Evolutionary conservation across 2,888 invertebrate genomes (phyloP), one percentile per base, ranked within the genome.

Genomic region (Diarsia mendica): DNA sequence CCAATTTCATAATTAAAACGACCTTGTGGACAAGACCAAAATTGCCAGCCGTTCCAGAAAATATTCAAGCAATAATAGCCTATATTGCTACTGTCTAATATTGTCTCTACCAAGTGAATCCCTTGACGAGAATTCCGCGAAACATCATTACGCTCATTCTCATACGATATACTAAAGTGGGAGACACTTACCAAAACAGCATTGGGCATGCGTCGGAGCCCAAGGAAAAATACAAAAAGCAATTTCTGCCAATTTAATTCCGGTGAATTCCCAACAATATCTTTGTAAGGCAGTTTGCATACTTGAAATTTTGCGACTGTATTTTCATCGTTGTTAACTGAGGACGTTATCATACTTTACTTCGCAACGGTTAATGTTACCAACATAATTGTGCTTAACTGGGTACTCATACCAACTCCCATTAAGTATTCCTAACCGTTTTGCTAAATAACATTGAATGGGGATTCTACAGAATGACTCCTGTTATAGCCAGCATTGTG

Each of bases 401-500:
- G 79, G 83, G 75, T 71, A 75, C 75, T 70, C 76, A 85, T 69
- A 82, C 75, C 39, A 75, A 75, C 67, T 72, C 77, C 55, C 75
- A 88, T 87, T 87, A 88, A 60, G 75, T 78, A 88, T 88, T 87
- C 80, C 80, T 67, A 75, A 82, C 70, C 82, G 80, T 87, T 86
- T 84, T 75, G 81, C 80, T 84, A 85, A 89, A 89, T 88, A 87
- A 85, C 84, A 84, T 87, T 64, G 79, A 89, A 88, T 84, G 73
- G 85, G 82, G 72, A 86, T 83, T 86, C 80, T 77, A 87, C 84
- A 82, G 85, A 89, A 89, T 83, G 76, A 80, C 75, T 69, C 67
- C 81, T 68, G 79, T 89, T 89, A 88, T 88, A 79, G 80, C 85
- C 70, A 83, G 89, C 90, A 91, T 88, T 90, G 89, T 88, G 88